Base-by-base conservation (phyloP, 1,140 invertebrate species). In the Diabrotica undecimpunctata region DNA sequence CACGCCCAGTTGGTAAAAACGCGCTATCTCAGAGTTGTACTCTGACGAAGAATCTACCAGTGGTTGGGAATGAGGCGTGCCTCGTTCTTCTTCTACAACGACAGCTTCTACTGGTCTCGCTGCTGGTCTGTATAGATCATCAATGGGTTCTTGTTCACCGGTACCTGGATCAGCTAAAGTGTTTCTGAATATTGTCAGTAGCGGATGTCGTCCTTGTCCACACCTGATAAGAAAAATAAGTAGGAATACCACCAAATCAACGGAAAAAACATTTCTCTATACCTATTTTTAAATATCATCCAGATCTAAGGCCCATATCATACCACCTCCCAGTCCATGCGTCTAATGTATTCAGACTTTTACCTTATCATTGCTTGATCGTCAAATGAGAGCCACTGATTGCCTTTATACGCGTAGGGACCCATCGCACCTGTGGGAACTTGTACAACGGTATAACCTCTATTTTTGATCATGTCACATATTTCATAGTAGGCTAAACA, bases 331-430 rank as follows among this genome's bases (percentile, higher is more conserved):
- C 2, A 81, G 66, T 88, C 84, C 79, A 92, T 84, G 7, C 88
- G 83, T 66, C 88, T 85, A 5, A 93, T 85, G 67, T 87, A 90
- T 64, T 93, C 83, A 0, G 90, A 85, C 78, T 96, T 96, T 59
- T 85, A 85, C 51, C 84, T 82, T 5, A 95, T 89, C 79, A 90
- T 94, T 35, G 87, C 85, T 8, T 84, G 81, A 76, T 96, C 93
- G 77, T 96, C 94, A 71, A 86, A 96, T 8, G 91, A 89, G 2
- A 95, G 90, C 94, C 94, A 96, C 75, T 96, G 92, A 62, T 90
- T 90, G 8, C 86, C 90, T 65, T 90, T 91, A 74, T 88, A 91
- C 0, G 93, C 92, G 74, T 91, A 94, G 0, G 94, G 93, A 6
- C 93, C 93, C 85, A 95, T 93, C 41, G 90, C 80, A 6, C 84